Base-by-base conservation (phyloP, 1,140 invertebrate species). In the Drosophila tristis region DNA sequence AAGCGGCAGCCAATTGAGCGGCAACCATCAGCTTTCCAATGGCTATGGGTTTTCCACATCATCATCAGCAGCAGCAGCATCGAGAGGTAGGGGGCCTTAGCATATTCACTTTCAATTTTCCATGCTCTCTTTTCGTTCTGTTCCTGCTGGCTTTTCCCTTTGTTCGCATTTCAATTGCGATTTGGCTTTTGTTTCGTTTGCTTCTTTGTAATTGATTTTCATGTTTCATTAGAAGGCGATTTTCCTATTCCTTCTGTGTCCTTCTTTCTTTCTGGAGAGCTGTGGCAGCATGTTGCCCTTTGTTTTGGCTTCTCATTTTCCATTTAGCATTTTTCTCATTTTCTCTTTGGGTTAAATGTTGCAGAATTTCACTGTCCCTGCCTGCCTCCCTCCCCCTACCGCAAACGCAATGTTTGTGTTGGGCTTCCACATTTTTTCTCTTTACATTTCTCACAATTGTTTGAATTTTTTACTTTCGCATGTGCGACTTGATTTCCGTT, bases 401-500 rank as follows among this genome's bases (percentile, higher is more conserved):
- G 0, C 26, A 7, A 29, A 29, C 1, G 48, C 64, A 59, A 43
- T 48, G 29, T 47, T 66, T 73, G 61, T 29, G 23, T 57, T 39
- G n/a, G 35, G n/a, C 44, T 47, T 47, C 20, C 20, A 20, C 56
- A 45, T 60, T 20, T 20, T 29, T n/a, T 6, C 48, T 20, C 6
- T 48, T 44, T 35, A 35, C 25, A 51, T 49, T 20, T 50, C 20
- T 42, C 39, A 47, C 65, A 80, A 87, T 87, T 82, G 78, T 86
- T 86, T 75, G 84, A 86, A 79, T 86, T 86, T 39, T 86, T 82
- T 87, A 87, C 82, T 87, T 87, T 87, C 84, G 75, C 82, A 82
- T 86, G 84, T 87, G 82, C 84, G 79, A 80, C 84, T 89, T 84
- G 82, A 84, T 89, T 89, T 89, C 84, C 84, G 84, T 84, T 89